phyloP scores from a whole-genome alignment of 2,797 vertebrate species.

The Mus caroli region DNA sequence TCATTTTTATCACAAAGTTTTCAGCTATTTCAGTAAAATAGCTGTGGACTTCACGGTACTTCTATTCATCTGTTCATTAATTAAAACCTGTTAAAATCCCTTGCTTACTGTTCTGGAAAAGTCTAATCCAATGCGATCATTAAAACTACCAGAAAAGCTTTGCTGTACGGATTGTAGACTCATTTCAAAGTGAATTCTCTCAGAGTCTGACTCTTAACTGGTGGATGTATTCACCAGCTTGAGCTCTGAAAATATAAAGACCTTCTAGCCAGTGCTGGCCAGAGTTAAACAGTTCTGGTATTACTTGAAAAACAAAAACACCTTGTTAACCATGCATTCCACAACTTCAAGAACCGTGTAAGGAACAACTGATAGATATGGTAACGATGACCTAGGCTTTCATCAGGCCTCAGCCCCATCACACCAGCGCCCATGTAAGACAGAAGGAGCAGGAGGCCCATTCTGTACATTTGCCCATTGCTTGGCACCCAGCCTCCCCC shows the following conservation, averaged over 20 bases:
- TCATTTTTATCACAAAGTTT: slow-evolving; percentile 74
- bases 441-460: slow-evolving; percentile 27
- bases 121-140: slow-evolving; percentile 63
- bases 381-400: slow-evolving; percentile 50
- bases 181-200: slow-evolving; percentile 67
- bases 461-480: slow-evolving; percentile 53
- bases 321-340: slow-evolving; percentile 68
- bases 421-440: slow-evolving; percentile 10
- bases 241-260: slow-evolving; percentile 72
- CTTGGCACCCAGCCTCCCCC: not conserved
- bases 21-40: slow-evolving; percentile 73
- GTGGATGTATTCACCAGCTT: slow-evolving; percentile 8
- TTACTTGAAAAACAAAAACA: slow-evolving; percentile 70
- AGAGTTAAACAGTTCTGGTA: not conserved
- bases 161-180: slow-evolving; percentile 76
- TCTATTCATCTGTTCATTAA: slow-evolving; percentile 77
- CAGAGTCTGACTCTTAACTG: slow-evolving; percentile 65
- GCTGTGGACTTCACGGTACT: not conserved
- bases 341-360: slow-evolving; percentile 70
- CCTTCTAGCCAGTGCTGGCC: slow-evolving; percentile 43
- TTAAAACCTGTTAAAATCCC: slow-evolving; percentile 81
- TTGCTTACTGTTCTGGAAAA: slow-evolving; percentile 78
- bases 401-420: slow-evolving; percentile 55
- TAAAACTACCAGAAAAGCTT: slow-evolving; percentile 73
- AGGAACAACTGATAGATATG: slow-evolving; percentile 69